A percentile compares a stretch with the other conserved stretches of the same genome.
Evolutionary conservation across 2,888 invertebrate genomes (phyloP).

Genomic region (Epistrophella euchroma): DNA sequence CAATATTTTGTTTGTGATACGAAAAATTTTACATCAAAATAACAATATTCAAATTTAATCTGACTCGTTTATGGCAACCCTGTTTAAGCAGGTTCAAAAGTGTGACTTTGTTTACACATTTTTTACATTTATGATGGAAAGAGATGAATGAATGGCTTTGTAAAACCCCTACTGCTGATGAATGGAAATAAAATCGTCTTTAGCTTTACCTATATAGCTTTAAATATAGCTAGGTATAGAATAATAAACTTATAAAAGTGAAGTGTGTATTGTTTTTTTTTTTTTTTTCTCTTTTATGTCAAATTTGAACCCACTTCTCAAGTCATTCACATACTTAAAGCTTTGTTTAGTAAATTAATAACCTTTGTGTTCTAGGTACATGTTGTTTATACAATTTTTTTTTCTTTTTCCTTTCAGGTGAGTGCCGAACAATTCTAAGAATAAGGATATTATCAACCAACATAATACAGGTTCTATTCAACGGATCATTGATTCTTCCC

Average conservation of each 20-base stretch:
- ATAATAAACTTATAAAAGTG: slow-evolving; percentile 42
- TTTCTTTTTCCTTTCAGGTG: slow-evolving; percentile 49
- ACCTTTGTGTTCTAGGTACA: slow-evolving; percentile 20
- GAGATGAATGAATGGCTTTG: not conserved
- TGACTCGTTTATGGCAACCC: not conserved
- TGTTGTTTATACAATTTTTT: slow-evolving; percentile 16
- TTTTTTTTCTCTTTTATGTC: slow-evolving; percentile 11
- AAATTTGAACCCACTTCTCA: slow-evolving; percentile 9
- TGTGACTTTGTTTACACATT: slow-evolving; percentile 13
- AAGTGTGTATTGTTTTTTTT: slow-evolving; percentile 12
- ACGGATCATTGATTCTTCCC: not conserved
- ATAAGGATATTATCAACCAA: not conserved
- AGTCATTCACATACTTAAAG: slow-evolving; percentile 46
- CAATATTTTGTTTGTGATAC: too few relatives aligned
- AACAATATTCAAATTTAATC: too few relatives aligned
- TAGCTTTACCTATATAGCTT: not conserved
- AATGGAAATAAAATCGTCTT: slow-evolving; percentile 1
- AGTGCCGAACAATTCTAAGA: slow-evolving; percentile 24
- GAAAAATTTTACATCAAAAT: too few relatives aligned
- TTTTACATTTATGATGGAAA: not conserved
- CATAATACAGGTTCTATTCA: not conserved
- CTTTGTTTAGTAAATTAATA: slow-evolving; percentile 31
- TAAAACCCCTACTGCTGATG: not conserved
- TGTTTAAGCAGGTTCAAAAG: not conserved
- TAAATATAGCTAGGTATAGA: not conserved